These are phyloP conservation scores for Hanleya hanleyi DNA, from an alignment of 2,888 invertebrate species.

Conservation along the genomic window DNA sequence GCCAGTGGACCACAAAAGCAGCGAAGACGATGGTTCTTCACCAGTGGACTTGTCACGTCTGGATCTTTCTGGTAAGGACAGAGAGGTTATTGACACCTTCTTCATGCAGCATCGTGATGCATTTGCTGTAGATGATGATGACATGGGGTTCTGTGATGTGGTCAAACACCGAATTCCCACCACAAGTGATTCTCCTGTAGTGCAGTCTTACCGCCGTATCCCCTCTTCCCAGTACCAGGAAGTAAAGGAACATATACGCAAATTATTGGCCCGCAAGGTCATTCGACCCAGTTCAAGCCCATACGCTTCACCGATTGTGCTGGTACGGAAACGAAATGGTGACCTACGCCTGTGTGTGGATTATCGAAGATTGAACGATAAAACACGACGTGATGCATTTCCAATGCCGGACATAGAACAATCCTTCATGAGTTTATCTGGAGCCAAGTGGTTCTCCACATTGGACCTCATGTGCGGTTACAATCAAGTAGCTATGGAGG, in stretches of 20 bases:
- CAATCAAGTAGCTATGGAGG: background rate
- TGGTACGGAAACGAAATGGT: background rate
- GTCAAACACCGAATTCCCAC: background rate
- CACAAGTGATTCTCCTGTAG: background rate
- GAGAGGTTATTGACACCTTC: background rate
- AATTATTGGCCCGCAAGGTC: background rate
- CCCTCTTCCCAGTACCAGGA: background rate
- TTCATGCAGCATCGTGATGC: background rate
- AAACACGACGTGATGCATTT: background rate
- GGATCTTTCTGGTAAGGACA: background rate
- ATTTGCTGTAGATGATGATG: background rate
- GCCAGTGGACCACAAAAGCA: background rate
- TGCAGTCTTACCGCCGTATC: background rate
- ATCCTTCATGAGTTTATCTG: background rate
- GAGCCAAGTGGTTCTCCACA: background rate
- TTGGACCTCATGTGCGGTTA: background rate
- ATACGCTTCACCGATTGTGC: background rate
- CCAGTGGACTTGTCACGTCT: background rate
- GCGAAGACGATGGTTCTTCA: background rate
- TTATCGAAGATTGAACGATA: background rate
- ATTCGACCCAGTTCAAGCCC: conserved; percentile 1
- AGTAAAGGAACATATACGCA: conserved; percentile 1
- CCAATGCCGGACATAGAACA: background rate
- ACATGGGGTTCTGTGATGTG: background rate
- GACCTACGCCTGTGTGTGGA: background rate